phyloP scores from a whole-genome alignment of 2,888 invertebrate genomes.

The Lithophane leautieri region DNA sequence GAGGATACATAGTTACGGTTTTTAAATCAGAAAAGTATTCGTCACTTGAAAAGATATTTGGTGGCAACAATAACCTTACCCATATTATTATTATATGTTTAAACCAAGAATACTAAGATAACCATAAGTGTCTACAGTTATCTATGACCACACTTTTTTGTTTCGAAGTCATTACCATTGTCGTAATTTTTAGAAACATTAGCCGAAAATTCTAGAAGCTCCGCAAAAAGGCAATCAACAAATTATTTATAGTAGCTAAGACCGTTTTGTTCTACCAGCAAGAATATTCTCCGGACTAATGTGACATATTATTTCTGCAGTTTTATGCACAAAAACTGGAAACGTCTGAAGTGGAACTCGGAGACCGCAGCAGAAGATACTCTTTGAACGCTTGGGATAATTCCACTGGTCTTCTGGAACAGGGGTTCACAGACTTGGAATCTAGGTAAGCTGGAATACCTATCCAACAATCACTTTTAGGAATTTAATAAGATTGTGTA shows the following conservation, averaged over 20 bases:
- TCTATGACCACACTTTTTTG: constrained; percentile 23
- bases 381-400: constrained; percentile 92
- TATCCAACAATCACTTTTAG: no score
- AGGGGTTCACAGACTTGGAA: constrained; percentile 91
- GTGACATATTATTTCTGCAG: constrained; percentile 66
- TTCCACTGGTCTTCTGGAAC: constrained; percentile 92
- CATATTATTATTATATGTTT: not conserved
- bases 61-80: not conserved
- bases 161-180: constrained; percentile 14
- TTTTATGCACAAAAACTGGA: constrained; percentile 81
- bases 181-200: constrained; percentile 16
- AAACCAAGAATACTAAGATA: not conserved
- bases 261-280: no score
- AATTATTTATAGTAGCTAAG: no score
- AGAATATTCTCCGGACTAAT: not conserved
- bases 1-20: no score
- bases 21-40: not conserved
- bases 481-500: no score
- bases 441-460: constrained; percentile 77
- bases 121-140: not conserved
- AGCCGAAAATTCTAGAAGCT: not conserved
- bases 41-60: not conserved
- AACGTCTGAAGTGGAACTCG: constrained; percentile 80
- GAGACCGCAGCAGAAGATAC: constrained; percentile 79
- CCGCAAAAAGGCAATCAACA: not conserved